Evolutionary conservation across 2,888 invertebrate species (phyloP), one percentile per base, ranked within the genome.

Genomic region (Macrosiphum euphorbiae): DNA sequence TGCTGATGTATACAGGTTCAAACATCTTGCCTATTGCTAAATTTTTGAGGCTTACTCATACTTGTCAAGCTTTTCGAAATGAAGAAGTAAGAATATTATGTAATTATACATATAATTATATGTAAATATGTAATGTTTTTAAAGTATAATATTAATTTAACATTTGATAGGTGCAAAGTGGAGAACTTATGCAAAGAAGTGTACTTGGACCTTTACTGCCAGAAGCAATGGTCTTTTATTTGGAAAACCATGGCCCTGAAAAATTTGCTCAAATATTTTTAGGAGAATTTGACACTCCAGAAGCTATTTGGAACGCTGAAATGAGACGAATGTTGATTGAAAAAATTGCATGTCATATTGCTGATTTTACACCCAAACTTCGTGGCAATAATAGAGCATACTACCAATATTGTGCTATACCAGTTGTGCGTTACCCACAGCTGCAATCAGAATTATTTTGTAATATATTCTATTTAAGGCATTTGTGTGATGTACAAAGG

Each of bases 151-250:
- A 67, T 7, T 41, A 52, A 84, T 41, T 28, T 67, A 3, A 78
- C 52, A 35, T 92, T 67, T 52, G 20, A 50, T 90, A 95, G 95
- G 94, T 94, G 55, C 96, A 96, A 13, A 96, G 96, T 94, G 97
- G 98, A 4, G 98, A 98, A 95, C 98, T 99, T 95, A 98, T 99
- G 97, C 98, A 98, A 95, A 97, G 98, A 94, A 99, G 99, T 95
- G 98, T 99, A 95, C 96, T 99, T 86, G 98, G 99, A 0, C 99
- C 98, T 95, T 96, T 99, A 93, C 96, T 99, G 94, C 99, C 99
- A 0, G 99, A 99, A 96, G 99, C 99, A 0, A 99, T 99, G 99
- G 98, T 99, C 2, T 99, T 99, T 95, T 99, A 99, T 96, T 96
- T 99, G 94, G 99, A 99, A 96, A 99, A 99, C 96, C 99, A 99